Evolutionary conservation across 2,888 invertebrate species (phyloP), one percentile per base, ranked within the genome.

Genomic region (Diarsia rubi): DNA sequence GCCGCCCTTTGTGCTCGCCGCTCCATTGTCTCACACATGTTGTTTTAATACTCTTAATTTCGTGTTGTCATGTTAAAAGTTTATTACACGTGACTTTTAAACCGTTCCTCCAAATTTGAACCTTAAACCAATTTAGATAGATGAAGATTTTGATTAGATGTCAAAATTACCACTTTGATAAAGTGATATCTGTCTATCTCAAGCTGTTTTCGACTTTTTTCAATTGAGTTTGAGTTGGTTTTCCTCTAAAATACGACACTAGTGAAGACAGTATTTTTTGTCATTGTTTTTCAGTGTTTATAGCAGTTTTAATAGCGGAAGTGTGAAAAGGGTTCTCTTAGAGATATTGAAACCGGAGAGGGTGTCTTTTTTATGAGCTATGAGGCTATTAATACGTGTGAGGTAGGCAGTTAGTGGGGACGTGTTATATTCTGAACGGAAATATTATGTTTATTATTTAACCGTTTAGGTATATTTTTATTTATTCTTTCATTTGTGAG

Each of bases 61-160:
- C 91, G 90, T 94, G 94, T 94, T 95, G 95, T 95, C 95, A 94
- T 94, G 94, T 94, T 94, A 93, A 94, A 94, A 93, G 93, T 95
- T 95, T 95, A 95, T 95, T 93, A 93, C 90, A 88, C 79, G 79
- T 75, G 71, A 70, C 78, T 70, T 69, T 68, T 42, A 0, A 21
- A 14, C 16, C 16, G 24, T 57, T 69, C 4, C 82, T 79, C 31
- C 59, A 14, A 90, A 77, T 89, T 83, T 86, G 49, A 81, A 83
- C 86, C 82, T 88, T 92, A 90, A 77, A 49, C 3, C 62, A 24
- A 24, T 75, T 31, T 27, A 1, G 1, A 65, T 86, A 88, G 63
- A 70, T 64, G 24, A 68, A 70, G 12, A 73, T 45, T 73, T 84
- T 45, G 63, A 31, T 75, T 63, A 57, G 5, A 49, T 52, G 27